Base-by-base conservation (phyloP, 2,113 vertebrate species). In the Ascaphus truei region DNA sequence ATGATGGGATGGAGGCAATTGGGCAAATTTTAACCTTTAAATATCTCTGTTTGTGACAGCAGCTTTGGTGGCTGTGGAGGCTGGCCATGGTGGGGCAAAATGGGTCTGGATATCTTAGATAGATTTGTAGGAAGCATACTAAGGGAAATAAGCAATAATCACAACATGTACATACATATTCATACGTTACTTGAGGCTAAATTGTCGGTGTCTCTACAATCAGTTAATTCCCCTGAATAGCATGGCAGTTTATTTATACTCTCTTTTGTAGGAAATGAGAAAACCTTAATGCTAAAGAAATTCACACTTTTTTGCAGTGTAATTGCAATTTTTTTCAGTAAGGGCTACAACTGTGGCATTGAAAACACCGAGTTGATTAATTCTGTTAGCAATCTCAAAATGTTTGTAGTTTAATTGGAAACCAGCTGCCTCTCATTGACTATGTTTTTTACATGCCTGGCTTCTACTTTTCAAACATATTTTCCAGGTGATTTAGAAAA, bases 401-500 rank as follows among this genome's bases (percentile, higher is more conserved):
- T 60, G 34, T 51, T 37, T 23, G 45, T 15, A 51, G 25, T 11
- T n/a, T 39, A 27, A 60, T 60, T 60, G 45, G n/a, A 52, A 30
- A 41, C 41, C 65, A 68, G 53, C 45, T 60, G 56, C 15, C 25
- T 60, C 15, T 69, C 45, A 60, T 27, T 16, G 23, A 39, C n/a
- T 60, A 34, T 30, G 43, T 43, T 58, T 29, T 41, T 60, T 22
- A 61, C 58, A 61, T 45, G 18, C 43, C 22, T 34, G 11, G 30
- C 30, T 16, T 29, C 3, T 33, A 26, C 41, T 58, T 50, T 59
- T 37, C 22, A 23, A 58, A 34, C 43, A 52, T 51, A 69, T 57
- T 59, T 50, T 69, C 56, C 66, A 51, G 55, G 55, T 60, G 66
- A 69, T 31, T 60, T 60, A 39, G 30, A 60, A 51, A 69, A 15